phyloP scores from a whole-genome alignment of 2,888 invertebrate species.

The Ypsolopha sequella region DNA sequence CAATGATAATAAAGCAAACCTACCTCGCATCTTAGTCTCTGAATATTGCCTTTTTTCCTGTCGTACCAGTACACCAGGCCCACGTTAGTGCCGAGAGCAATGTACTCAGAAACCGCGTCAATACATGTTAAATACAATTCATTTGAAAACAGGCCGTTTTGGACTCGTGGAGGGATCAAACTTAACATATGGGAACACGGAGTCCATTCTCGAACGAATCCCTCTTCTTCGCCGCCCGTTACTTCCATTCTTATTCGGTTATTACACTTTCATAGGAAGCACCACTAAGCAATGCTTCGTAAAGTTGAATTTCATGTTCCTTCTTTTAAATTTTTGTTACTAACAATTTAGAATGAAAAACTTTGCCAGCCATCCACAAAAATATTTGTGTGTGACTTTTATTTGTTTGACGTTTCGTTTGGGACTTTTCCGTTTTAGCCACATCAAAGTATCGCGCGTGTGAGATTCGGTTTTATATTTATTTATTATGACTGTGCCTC shows the following conservation, averaged over 20 bases:
- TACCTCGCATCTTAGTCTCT: conserved; percentile 87
- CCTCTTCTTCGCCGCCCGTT: conserved; percentile 53
- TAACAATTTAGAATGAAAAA: too few species aligned
- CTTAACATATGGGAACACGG: conserved; percentile 81
- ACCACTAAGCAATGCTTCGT: too few species aligned
- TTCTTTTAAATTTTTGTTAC: too few species aligned
- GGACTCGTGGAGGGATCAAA: conserved; percentile 80
- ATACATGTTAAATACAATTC: conserved; percentile 85
- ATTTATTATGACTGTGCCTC: too few species aligned
- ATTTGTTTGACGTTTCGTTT: too few species aligned
- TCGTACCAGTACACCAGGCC: conserved; percentile 92
- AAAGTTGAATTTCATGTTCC: too few species aligned
- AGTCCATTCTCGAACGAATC: conserved; percentile 82
- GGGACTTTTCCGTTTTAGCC: too few species aligned
- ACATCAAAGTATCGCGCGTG: too few species aligned
- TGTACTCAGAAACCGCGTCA: conserved; percentile 84
- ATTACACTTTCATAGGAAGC: neutral
- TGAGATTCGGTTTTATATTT: too few species aligned
- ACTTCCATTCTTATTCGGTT: conserved; percentile 40
- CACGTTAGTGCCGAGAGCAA: conserved; percentile 87
- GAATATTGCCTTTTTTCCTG: conserved; percentile 80
- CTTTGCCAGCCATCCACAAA: too few species aligned
- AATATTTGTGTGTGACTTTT: too few species aligned
- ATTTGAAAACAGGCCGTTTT: conserved; percentile 81
- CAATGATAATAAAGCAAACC: conserved; percentile 17